Evolutionary conservation across 2,888 invertebrate genomes (phyloP).

Genomic region (Euproctis similis): DNA sequence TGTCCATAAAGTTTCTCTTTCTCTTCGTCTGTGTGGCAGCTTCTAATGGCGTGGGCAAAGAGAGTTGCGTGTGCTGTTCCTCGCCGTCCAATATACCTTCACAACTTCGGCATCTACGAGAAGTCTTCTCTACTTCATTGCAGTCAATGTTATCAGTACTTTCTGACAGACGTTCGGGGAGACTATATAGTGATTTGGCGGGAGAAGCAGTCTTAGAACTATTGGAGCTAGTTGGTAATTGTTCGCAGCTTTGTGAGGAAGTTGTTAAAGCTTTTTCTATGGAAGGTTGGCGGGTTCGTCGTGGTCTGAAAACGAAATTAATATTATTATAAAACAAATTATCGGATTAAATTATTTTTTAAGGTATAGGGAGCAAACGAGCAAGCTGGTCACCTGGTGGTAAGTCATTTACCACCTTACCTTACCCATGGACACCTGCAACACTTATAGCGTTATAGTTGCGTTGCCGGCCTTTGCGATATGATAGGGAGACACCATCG

Average conservation of each 20-base stretch:
- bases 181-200: slow-evolving; percentile 58
- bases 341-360: too few species aligned
- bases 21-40: slow-evolving; percentile 78
- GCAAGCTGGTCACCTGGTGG: too few species aligned
- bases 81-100: slow-evolving; percentile 77
- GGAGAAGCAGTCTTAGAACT: slow-evolving; percentile 60
- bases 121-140: slow-evolving; percentile 45
- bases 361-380: too few species aligned
- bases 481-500: too few species aligned
- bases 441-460: too few species aligned
- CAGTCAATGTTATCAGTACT: slow-evolving; percentile 55
- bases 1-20: slow-evolving; percentile 89
- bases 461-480: too few species aligned
- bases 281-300: slow-evolving; percentile 63
- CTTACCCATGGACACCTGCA: too few species aligned
- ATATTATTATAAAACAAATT: background rate
- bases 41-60: slow-evolving; percentile 75
- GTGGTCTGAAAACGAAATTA: slow-evolving; percentile 48
- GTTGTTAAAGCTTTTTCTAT: slow-evolving; percentile 52
- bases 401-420: too few species aligned
- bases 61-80: slow-evolving; percentile 71
- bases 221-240: slow-evolving; percentile 57
- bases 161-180: slow-evolving; percentile 60
- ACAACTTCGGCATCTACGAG: slow-evolving; percentile 76
- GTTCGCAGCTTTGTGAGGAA: slow-evolving; percentile 63